phyloP scores from a whole-genome alignment of 2,113 vertebrate genomes.

The Passer montanus region DNA sequence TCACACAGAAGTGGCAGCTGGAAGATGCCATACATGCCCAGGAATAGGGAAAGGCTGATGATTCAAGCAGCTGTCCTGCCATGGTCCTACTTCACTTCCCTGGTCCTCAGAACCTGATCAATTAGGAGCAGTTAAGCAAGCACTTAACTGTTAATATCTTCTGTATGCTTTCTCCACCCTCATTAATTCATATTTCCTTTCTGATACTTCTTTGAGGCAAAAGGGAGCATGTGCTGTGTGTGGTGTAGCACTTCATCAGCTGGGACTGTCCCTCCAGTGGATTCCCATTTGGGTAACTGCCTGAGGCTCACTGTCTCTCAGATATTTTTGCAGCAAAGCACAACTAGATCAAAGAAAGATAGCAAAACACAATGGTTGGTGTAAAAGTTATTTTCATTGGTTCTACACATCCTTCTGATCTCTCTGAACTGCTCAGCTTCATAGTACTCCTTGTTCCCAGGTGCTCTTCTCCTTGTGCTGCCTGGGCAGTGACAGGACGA shows the following conservation, averaged over 20 bases:
- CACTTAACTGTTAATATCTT: background rate
- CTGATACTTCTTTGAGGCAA: background rate
- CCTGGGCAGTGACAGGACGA: background rate
- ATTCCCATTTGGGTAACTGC: background rate
- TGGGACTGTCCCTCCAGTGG: background rate
- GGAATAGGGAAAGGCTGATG: background rate
- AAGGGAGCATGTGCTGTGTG: background rate
- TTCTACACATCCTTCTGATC: background rate
- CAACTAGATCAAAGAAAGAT: background rate
- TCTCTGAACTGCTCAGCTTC: background rate
- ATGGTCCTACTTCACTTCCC: background rate
- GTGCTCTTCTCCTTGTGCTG: background rate
- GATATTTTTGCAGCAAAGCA: background rate
- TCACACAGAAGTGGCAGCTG: background rate
- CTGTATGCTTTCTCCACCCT: background rate
- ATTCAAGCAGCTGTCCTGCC: background rate
- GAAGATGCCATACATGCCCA: fast-evolving
- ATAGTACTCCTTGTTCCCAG: background rate
- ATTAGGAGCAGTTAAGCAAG: background rate
- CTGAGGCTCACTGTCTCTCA: background rate
- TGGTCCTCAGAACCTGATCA: background rate
- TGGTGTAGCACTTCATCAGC: background rate
- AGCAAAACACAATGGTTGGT: background rate
- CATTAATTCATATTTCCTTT: background rate
- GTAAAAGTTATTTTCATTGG: background rate